These are phyloP conservation scores for Tenualosa ilisha DNA, from an alignment of 2,797 vertebrate species.

Conservation along the genomic window DNA sequence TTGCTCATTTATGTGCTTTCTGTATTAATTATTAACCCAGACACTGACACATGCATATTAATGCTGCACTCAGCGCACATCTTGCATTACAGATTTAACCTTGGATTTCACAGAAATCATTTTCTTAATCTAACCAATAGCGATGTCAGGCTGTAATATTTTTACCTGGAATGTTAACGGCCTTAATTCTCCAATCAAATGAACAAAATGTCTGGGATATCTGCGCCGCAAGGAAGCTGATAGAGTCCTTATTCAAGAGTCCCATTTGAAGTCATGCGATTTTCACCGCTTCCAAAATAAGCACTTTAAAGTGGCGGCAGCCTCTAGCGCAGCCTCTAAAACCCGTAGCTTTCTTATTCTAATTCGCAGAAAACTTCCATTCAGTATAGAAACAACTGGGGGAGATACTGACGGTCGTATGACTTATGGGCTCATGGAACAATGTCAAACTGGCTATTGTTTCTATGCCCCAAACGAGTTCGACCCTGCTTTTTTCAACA, in stretches of 20 bases:
- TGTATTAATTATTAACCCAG: not conserved
- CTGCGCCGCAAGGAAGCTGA: not conserved
- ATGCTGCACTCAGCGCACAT: not conserved
- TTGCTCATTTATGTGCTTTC: not conserved
- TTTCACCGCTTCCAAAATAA: too few species aligned
- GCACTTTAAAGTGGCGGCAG: too few species aligned
- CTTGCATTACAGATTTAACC: not conserved
- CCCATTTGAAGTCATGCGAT: not conserved
- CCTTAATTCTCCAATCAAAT: constrained; percentile 15
- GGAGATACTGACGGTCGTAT: not conserved
- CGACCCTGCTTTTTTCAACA: not conserved
- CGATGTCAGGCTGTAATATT: not conserved
- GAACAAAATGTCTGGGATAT: not conserved
- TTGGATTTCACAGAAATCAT: not conserved
- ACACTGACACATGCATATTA: not conserved
- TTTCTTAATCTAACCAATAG: too few species aligned
- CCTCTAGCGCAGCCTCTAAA: too few species aligned
- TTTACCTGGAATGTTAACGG: constrained; percentile 25
- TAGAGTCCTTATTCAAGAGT: not conserved
- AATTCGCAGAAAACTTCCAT: not conserved
- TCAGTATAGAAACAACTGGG: not conserved
- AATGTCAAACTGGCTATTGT: not conserved
- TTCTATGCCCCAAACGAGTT: constrained; percentile 13
- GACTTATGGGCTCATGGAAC: not conserved
- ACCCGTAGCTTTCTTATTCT: too few species aligned